Base-by-base conservation (phyloP, 2,797 vertebrate genomes). In the Arnoldichthys spilopterus region DNA sequence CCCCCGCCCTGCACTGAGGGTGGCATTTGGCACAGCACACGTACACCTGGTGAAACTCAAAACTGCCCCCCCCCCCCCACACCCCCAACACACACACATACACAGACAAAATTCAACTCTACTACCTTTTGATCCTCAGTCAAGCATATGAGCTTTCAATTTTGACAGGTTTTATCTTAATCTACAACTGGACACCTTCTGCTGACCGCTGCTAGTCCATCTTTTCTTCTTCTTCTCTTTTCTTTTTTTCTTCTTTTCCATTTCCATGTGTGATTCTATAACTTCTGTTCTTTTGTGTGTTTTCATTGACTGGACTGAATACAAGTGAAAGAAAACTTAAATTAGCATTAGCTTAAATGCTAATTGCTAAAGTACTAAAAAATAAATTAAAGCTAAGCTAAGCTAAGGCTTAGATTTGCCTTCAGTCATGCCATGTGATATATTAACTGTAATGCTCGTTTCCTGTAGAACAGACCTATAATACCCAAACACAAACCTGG, bases 11-110 rank as follows among this genome's bases (percentile, higher is more conserved):
- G 88, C 92, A 90, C 91, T 85, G 90, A 93, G 90, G 92, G 92
- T 93, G 93, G 93, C 86, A 93, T 94, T 94, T 94, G 92, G 92
- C 91, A 92, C 85, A 85, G 88, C 87, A 87, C 82, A 87, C 87
- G 89, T 90, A 92, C 91, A 95, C 92, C 94, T 94, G 92, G 92
- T 89, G 92, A 90, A 91, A 88, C 78, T 85, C 83, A 62, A 81
- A 77, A 68, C 79, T 77, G 72, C 26, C 34, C 72, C 67, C 71
- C 72, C 61, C 72, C 53, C 59, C 37, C 26, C 22, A 1, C 22
- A 37, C 11, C 45, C 72, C 4, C n/a, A 26, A 40, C 53, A 12
- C 53, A 30, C n/a, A n/a, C 53, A 58, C 32, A 24, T 22, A 24
- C 74, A 67, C 74, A 47, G 47, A 79, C 75, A 68, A 83, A 73